These are phyloP conservation scores for Bergia puertoricense DNA, from an alignment of 92 coral and sea anemone genomes.

Conservation along the genomic window DNA sequence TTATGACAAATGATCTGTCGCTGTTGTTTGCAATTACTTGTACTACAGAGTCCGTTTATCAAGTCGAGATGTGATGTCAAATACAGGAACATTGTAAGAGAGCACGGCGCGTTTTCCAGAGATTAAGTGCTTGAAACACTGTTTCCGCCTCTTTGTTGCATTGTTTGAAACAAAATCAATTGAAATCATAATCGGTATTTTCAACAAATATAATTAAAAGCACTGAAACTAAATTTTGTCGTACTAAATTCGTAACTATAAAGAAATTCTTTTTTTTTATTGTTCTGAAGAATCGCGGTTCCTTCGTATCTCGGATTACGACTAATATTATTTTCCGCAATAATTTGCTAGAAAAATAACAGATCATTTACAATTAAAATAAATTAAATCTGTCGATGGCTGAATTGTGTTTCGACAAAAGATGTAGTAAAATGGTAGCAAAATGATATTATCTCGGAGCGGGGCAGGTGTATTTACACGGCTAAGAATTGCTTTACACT, in stretches of 20 bases:
- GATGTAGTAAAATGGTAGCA: neutral
- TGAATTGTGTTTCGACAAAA: constrained; percentile 29
- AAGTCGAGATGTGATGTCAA: constrained; percentile 4
- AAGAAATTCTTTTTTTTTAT: neutral
- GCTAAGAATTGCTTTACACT: constrained; percentile 26
- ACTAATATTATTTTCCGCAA: neutral
- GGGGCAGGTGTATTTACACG: constrained; percentile 34
- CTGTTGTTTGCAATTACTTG: neutral
- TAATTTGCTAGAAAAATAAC: constrained; percentile 4
- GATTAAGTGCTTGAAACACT: constrained; percentile 13
- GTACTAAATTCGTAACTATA: neutral
- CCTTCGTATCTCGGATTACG: neutral
- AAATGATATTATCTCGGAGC: neutral
- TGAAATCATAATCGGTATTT: constrained; percentile 13
- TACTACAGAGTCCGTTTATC: neutral
- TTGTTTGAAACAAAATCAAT: constrained; percentile 16
- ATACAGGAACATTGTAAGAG: constrained; percentile 11
- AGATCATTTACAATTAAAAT: constrained; percentile 18
- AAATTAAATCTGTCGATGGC: neutral
- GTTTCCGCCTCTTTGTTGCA: constrained; percentile 42
- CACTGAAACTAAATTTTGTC: constrained; percentile 8
- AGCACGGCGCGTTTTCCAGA: neutral
- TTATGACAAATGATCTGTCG: neutral
- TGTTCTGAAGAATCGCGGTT: neutral
- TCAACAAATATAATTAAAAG: constrained; percentile 6